Evolutionary conservation across 2,888 invertebrate genomes (phyloP).

Genomic region (Ashinkailepas kermadecensis): DNA sequence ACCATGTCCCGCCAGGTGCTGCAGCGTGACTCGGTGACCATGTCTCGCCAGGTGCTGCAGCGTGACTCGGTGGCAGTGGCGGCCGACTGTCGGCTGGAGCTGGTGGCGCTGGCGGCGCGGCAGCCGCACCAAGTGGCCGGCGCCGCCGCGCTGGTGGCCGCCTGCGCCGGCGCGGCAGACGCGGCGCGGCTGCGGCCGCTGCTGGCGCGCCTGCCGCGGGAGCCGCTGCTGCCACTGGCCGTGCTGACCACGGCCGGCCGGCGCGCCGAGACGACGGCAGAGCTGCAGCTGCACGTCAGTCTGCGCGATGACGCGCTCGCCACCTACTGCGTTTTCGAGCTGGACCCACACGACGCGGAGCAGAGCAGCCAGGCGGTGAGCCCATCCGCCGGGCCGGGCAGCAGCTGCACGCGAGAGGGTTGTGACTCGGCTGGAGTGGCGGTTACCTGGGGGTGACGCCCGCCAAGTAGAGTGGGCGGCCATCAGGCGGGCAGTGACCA

Average conservation of each 20-base stretch:
- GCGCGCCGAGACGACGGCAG: too few relatives aligned
- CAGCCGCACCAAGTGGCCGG: slow-evolving; percentile 43
- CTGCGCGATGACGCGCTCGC: background rate
- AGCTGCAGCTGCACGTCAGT: background rate
- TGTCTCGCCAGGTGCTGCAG: background rate
- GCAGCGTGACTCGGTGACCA: too few relatives aligned
- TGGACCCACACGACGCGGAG: background rate
- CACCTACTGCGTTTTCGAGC: background rate
- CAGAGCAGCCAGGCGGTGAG: background rate
- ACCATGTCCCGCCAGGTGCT: too few relatives aligned
- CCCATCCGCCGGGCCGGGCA: too few relatives aligned
- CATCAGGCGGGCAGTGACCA: too few relatives aligned
- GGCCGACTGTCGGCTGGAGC: background rate
- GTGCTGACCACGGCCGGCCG: background rate
- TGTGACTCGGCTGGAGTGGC: too few relatives aligned
- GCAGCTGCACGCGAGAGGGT: too few relatives aligned
- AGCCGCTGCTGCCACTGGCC: slow-evolving; percentile 33
- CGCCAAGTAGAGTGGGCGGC: too few relatives aligned
- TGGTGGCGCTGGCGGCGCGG: background rate
- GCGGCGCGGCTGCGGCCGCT: slow-evolving; percentile 39
- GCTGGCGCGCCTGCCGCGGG: slow-evolving; percentile 44
- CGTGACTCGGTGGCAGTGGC: too few relatives aligned
- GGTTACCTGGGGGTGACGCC: too few relatives aligned
- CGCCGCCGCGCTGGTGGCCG: slow-evolving; percentile 38
- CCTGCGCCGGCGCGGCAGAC: slow-evolving; percentile 40